Base-by-base conservation (phyloP, 2,113 vertebrate genomes). In the Gambusia affinis region DNA sequence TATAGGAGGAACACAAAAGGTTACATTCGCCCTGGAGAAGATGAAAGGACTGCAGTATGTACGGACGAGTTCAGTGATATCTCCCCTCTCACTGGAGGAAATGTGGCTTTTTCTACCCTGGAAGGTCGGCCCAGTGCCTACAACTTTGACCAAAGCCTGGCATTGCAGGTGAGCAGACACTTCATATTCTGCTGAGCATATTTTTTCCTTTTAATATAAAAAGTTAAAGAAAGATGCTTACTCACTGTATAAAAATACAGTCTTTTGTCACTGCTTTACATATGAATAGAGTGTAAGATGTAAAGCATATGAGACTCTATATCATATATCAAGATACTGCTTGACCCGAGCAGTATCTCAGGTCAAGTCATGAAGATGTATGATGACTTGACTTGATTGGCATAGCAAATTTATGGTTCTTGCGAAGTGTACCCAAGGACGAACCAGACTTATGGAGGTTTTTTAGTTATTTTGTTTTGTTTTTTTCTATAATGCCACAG, bases 51-150 rank as follows among this genome's bases (percentile, higher is more conserved):
- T 11, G 95, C 97, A 33, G 90, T 96, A 73, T 99, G 97, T 90
- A 97, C 96, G 0, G 96, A 97, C 0, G 97, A 99, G 80, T 99
- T 99, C 94, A 99, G 97, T 0, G 97, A 99, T 91, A 99, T 99
- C 93, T 98, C 97, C 14, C 97, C 97, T 0, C 93, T 99, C 64
- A 97, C 95, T 0, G 97, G 97, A 0, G 97, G 97, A 80, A 98
- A 97, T 0, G 97, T 98, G 83, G 97, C 97, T 60, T 99, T 98
- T 91, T 99, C 97, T 72, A 99, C 97, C 12, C 91, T 99, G 24
- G 97, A 99, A 88, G 97, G 97, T 65, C 93, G 97, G 14, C 97
- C 97, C 75, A 95, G 97, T 0, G 97, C 97, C 54, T 98, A 98
- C 95, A 97, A 94, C 78, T 99, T 97, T 0, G 97, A 99, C 8